These are phyloP conservation scores for Quiscalus mexicanus DNA, from an alignment of 2,113 vertebrate genomes.

Conservation along the genomic window DNA sequence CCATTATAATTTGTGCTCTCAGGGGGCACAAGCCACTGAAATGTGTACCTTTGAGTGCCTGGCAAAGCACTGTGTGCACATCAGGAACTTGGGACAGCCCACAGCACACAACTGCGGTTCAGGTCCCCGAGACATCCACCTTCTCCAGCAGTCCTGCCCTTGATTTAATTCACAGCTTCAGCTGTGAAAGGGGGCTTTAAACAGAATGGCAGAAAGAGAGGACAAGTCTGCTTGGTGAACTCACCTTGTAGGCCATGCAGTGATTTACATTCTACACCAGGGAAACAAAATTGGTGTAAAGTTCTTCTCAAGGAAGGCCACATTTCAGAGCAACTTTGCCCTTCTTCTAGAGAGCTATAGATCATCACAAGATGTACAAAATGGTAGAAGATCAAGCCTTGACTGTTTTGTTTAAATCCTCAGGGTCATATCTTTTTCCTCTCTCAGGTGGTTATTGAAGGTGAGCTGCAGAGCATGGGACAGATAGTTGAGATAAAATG, in stretches of 20 bases:
- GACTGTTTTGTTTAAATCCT: not conserved
- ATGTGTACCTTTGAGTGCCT: not conserved
- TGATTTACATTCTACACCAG: not conserved
- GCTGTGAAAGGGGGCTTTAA: not conserved
- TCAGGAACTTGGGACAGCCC: accelerated
- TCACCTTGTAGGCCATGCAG: not conserved
- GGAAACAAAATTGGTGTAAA: not conserved
- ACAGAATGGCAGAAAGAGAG: not conserved
- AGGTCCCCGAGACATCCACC: accelerated
- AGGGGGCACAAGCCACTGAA: not conserved
- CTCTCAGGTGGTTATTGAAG: not conserved
- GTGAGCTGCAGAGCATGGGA: not conserved
- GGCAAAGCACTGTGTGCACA: not conserved
- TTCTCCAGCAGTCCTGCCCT: not conserved
- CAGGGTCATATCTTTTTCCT: not conserved
- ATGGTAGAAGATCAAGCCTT: not conserved
- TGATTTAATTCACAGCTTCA: not conserved
- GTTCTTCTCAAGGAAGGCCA: not conserved
- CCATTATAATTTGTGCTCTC: not conserved
- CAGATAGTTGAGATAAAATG: not conserved
- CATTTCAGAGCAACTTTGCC: not conserved
- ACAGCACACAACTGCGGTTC: accelerated
- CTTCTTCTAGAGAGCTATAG: not conserved
- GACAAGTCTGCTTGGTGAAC: not conserved
- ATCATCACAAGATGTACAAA: not conserved